A percentile compares a stretch with the other conserved stretches of the same genome.
These are phyloP conservation scores for Panulirus ornatus DNA, from an alignment of 1,140 invertebrate genomes.

Conservation along the genomic window DNA sequence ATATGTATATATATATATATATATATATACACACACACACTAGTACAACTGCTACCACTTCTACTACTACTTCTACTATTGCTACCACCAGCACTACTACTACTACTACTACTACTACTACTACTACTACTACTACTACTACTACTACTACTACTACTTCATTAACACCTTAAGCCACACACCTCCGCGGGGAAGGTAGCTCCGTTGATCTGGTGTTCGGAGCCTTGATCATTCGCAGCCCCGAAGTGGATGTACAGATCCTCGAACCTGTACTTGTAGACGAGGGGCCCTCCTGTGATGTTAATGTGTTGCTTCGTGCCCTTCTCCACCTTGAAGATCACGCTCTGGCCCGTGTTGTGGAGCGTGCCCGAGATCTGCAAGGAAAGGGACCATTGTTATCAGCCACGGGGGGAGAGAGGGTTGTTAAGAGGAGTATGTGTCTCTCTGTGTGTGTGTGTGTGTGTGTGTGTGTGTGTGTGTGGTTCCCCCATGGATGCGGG, in stretches of 20 bases:
- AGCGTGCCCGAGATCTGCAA: slow-evolving; percentile 90
- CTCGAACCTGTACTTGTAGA: slow-evolving; percentile 96
- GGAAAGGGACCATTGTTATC: slow-evolving; percentile 59
- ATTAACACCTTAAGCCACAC: slow-evolving; percentile 79
- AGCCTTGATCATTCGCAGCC: slow-evolving; percentile 89
- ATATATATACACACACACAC: not conserved
- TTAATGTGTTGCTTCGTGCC: slow-evolving; percentile 82
- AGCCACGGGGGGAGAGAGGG: not conserved
- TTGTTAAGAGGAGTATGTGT: no score
- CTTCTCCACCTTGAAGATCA: slow-evolving; percentile 94
- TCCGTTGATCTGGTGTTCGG: slow-evolving; percentile 94
- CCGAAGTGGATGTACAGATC: slow-evolving; percentile 97
- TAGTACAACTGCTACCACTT: not conserved
- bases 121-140: slow-evolving; percentile 22
- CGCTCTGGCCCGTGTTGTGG: slow-evolving; percentile 94
- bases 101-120: no score
- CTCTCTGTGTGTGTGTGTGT: not conserved
- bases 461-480: not conserved
- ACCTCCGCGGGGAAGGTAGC: slow-evolving; percentile 97
- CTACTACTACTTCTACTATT: not conserved
- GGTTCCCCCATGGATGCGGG: no score
- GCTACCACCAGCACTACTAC: no score
- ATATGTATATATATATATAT: not conserved
- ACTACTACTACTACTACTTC: slow-evolving; percentile 21
- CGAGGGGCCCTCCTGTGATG: slow-evolving; percentile 94